Evolutionary conservation across 1,140 invertebrate genomes (phyloP), one percentile per base, ranked within the genome.

Genomic region (Eufriesea mexicana): DNA sequence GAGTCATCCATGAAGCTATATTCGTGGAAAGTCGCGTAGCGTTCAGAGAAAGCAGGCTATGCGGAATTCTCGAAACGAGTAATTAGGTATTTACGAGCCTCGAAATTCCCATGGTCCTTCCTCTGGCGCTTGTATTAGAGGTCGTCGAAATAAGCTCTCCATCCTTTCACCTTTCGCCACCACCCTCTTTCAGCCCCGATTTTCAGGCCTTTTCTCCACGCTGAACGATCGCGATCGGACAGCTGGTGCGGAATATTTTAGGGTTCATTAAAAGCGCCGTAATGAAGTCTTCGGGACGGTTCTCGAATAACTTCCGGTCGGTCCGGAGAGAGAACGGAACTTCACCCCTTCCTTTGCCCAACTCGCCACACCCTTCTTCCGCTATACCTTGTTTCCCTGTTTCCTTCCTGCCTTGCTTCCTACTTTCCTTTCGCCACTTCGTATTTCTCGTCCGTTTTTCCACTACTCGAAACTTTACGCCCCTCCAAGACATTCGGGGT

Each of bases 251-350:
- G 84, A 87, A 87, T 87, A 91, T 91, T 91, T 90, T 76, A 88
- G 88, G 88, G 88, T 92, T 92, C 84, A 87, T 90, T 91, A 88
- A 89, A 91, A 70, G 74, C 71, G 83, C 81, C 86, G 87, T 90
- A 91, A 89, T 82, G 86, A 89, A 88, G 86, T 89, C 83, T 86
- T 83, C 68, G 67, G 12, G 75, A 20, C 79, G 64, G 61, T 85
- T 87, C 78, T 90, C 77, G 47, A 86, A 82, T 83, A 87, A 88
- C 77, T 90, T 87, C 68, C 62, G 73, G 57, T 57, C 68, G 57
- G 67, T 49, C 81, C 51, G 20, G 74, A 45, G 42, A 54, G 28
- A 54, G 68, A 79, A 78, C 79, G 61, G 83, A 80, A 87, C 71
- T 76, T 81, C 23, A 6, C 2, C 42, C 42, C 57, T 25, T 28